Evolutionary conservation across 2,888 invertebrate genomes (phyloP), one percentile per base, ranked within the genome.

Genomic region (Orchesella flavescens): DNA sequence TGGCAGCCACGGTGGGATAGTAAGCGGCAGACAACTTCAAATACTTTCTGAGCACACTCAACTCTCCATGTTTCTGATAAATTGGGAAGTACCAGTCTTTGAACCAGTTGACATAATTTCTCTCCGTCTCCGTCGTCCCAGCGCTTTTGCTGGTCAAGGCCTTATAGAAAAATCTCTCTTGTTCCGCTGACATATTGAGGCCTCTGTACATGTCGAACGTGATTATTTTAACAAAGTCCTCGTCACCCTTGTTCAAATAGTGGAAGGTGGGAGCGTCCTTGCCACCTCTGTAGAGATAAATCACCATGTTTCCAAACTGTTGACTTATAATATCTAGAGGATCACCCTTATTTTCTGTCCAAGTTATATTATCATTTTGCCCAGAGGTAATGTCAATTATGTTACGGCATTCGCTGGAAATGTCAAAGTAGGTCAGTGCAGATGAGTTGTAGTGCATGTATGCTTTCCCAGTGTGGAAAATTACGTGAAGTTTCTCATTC

Each of bases 11-110:
- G 15, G 82, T 83, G 0, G 79, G 75, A 73, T 79, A 85, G 17
- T 85, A 75, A 10, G 79, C 72, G 12, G 71, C 75, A 13, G 78
- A 63, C 13, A 83, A 21, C 17, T 72, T 79, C 19, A 85, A 72
- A 72, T 85, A 86, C 15, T 77, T 83, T 19, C 73, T 59, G 12
- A 86, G 24, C 1, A 83, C 86, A 9, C 63, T 24, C 13, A 84
- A 23, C 69, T 80, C 75, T 15, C 84, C 84, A 53, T 81, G 59
- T n/a, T 44, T 23, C 15, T 53, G 49, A 71, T 86, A 86, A 65
- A 86, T 83, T 3, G 83, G 84, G 71, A 75, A 85, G 61, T 85
- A 85, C 86, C 86, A 86, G 71, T 86, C 83, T 34, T 75, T 66
- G 46, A 86, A 86, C 84, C 83, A 82, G 59, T 61, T 68, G 1